phyloP scores from a whole-genome alignment of 1,140 invertebrate genomes.

The Danaus melanippus region DNA sequence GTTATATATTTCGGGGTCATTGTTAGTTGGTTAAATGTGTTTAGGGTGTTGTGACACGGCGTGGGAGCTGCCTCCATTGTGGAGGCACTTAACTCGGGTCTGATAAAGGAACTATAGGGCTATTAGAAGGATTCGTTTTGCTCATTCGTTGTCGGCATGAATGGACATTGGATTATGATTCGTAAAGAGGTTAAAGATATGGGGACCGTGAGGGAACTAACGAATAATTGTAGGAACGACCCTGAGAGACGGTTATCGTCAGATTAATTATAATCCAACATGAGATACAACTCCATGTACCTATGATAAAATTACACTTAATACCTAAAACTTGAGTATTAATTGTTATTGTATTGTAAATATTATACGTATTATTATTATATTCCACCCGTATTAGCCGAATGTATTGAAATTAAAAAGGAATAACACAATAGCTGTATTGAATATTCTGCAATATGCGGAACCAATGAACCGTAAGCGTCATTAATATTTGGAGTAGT shows the following conservation, averaged over 20 bases:
- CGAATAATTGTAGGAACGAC: constrained; percentile 8
- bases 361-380: constrained; percentile 8
- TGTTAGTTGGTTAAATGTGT: constrained; percentile 31
- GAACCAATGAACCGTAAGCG: constrained; percentile 52
- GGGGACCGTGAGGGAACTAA: constrained; percentile 31
- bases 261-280: too few species aligned
- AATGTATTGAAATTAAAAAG: constrained; percentile 21
- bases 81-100: constrained; percentile 60
- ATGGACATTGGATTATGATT: constrained; percentile 68
- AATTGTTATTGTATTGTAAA: constrained; percentile 8
- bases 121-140: constrained; percentile 68
- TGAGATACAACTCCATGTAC: too few species aligned
- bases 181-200: constrained; percentile 46
- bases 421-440: constrained; percentile 28
- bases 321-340: constrained; percentile 11
- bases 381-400: constrained; percentile 17
- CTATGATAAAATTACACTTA: background rate
- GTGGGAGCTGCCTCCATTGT: constrained; percentile 65
- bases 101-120: constrained; percentile 67
- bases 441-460: constrained; percentile 32
- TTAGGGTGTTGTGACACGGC: constrained; percentile 66
- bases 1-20: constrained; percentile 25
- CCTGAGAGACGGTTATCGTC: background rate
- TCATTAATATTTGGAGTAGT: constrained; percentile 54
- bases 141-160: constrained; percentile 62